Percentiles rank a stretch among this genome's conserved stretches.
Evolutionary conservation across 1,140 invertebrate genomes (phyloP).

Genomic region (Teleogryllus occipitalis): DNA sequence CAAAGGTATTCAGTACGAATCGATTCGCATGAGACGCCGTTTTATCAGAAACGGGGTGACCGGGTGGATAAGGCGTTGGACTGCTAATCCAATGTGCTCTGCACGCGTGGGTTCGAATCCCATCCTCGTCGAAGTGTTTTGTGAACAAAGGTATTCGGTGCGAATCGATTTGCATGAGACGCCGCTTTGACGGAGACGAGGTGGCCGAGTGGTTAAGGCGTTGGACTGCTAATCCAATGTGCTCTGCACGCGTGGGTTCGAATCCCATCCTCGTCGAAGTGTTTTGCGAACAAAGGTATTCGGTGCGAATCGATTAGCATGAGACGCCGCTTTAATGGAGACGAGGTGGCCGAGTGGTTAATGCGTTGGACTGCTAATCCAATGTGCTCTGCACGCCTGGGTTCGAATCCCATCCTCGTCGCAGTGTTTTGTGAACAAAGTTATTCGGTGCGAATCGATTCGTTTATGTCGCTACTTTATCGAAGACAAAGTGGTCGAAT

Average conservation of each 20-base stretch:
- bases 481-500: no score
- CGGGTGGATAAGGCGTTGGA: conserved; percentile 24
- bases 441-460: no score
- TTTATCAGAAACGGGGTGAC: no score
- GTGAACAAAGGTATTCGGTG: no score
- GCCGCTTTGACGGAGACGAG: no score
- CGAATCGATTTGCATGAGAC: no score
- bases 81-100: conserved; percentile 25
- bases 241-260: conserved; percentile 24
- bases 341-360: conserved; percentile 25
- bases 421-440: not conserved
- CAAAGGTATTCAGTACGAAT: no score
- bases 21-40: no score
- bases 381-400: conserved; percentile 24
- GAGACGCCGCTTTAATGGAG: no score
- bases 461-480: no score
- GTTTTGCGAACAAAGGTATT: no score
- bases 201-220: conserved; percentile 25
- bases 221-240: conserved; percentile 24
- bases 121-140: conserved; percentile 24
- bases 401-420: conserved; percentile 24
- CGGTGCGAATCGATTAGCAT: no score
- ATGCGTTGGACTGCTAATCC: conserved; percentile 24
- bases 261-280: conserved; percentile 23
- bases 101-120: conserved; percentile 25